These are phyloP conservation scores for Conomelus anceps DNA, from an alignment of 2,888 invertebrate species.

Conservation along the genomic window DNA sequence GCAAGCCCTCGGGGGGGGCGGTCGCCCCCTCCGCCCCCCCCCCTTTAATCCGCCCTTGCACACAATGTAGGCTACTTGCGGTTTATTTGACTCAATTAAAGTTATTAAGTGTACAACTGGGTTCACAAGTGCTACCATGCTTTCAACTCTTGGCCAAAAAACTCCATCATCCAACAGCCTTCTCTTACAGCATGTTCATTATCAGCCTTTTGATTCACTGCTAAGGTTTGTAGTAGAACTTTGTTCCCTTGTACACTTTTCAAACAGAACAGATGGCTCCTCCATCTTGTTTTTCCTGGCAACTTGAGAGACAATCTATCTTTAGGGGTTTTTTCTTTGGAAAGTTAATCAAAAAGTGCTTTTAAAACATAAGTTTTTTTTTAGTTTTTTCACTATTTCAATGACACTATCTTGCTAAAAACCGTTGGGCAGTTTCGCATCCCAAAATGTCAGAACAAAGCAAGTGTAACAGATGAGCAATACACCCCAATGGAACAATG, in stretches of 20 bases:
- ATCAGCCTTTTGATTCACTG: slow-evolving; percentile 22
- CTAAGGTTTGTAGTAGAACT: slow-evolving; percentile 21
- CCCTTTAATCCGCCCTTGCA: too few species aligned
- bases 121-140: slow-evolving; percentile 16
- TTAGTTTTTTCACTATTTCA: slow-evolving; percentile 24
- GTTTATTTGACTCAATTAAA: slow-evolving; percentile 23
- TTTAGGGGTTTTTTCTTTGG: not conserved
- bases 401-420: slow-evolving; percentile 19
- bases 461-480: slow-evolving; percentile 28
- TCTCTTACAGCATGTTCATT: slow-evolving; percentile 4
- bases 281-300: slow-evolving; percentile 26
- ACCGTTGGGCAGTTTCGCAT: slow-evolving; percentile 19
- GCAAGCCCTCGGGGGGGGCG: too few species aligned
- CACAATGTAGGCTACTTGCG: slow-evolving; percentile 17
- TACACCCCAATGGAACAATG: slow-evolving; percentile 23
- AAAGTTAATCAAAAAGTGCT: slow-evolving; percentile 13
- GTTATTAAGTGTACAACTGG: slow-evolving; percentile 24
- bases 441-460: slow-evolving; percentile 23
- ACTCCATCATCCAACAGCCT: slow-evolving; percentile 26
- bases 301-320: slow-evolving; percentile 24
- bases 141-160: slow-evolving; percentile 26
- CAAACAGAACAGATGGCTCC: slow-evolving; percentile 23
- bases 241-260: slow-evolving; percentile 22
- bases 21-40: too few species aligned
- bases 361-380: slow-evolving; percentile 14